Evolutionary conservation across 2,113 vertebrate genomes (phyloP).

Genomic region (Callorhinus ursinus): DNA sequence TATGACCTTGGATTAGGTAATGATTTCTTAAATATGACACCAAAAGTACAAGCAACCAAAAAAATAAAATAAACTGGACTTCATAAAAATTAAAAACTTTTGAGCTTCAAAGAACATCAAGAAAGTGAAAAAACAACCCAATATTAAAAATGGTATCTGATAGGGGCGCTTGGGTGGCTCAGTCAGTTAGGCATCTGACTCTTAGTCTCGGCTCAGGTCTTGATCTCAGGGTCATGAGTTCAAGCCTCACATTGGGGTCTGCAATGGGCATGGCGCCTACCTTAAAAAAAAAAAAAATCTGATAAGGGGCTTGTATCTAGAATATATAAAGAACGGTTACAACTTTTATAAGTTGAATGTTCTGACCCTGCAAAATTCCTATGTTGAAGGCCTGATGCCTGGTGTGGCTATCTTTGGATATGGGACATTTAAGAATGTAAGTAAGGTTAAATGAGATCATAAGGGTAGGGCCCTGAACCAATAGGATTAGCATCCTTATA

Average conservation of each 20-base stretch:
- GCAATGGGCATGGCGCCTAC: not conserved
- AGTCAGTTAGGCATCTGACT: not conserved
- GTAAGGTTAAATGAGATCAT: not conserved
- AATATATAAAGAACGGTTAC: not conserved
- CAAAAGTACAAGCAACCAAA: not conserved
- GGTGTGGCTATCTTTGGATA: not conserved
- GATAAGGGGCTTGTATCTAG: not conserved
- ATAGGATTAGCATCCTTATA: not conserved
- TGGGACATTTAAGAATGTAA: not conserved
- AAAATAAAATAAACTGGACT: not conserved
- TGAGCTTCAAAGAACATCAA: conserved; percentile 2
- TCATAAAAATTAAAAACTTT: not conserved
- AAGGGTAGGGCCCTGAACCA: not conserved
- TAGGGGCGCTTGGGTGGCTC: not conserved
- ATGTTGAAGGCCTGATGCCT: not conserved
- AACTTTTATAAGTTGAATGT: not conserved
- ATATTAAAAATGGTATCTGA: not conserved
- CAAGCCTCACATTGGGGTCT: not conserved
- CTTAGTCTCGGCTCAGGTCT: not conserved
- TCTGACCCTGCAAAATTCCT: not conserved
- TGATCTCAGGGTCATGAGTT: not conserved
- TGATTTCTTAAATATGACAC: not conserved
- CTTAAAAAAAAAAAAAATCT: not conserved
- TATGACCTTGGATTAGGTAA: not conserved
- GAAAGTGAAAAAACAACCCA: not conserved